Evolutionary conservation across 2,888 invertebrate genomes (phyloP).

Genomic region (Nymphalis c-album): DNA sequence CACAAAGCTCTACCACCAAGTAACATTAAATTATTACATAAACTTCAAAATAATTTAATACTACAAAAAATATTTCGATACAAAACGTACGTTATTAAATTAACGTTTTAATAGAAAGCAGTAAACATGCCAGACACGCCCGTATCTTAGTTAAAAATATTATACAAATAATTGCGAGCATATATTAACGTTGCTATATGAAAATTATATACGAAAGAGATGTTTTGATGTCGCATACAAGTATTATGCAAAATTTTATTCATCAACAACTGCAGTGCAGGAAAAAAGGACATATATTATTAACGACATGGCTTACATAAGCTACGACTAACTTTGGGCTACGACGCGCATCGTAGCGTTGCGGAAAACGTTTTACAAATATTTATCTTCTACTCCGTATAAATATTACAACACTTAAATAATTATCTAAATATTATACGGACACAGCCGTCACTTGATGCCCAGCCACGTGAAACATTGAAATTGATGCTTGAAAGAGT

Average conservation of each 20-base stretch:
- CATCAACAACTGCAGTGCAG: constrained; percentile 3
- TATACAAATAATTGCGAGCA: neutral
- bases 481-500: too few relatives aligned
- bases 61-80: neutral
- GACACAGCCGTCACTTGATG: too few relatives aligned
- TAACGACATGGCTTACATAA: neutral
- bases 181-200: neutral
- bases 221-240: constrained; percentile 1
- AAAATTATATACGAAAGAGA: neutral
- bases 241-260: neutral
- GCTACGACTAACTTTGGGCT: neutral
- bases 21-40: too few relatives aligned
- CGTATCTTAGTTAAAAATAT: neutral
- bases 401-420: too few relatives aligned
- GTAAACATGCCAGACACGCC: neutral
- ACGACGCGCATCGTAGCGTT: neutral
- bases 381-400: too few relatives aligned
- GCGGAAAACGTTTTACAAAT: too few relatives aligned
- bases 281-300: neutral
- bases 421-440: too few relatives aligned
- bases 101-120: neutral
- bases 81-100: neutral
- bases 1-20: too few relatives aligned
- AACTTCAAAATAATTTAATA: neutral
- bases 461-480: too few relatives aligned